Base-by-base conservation (phyloP, 64 coral and sea anemone genomes). In the Montipora sp. region DNA sequence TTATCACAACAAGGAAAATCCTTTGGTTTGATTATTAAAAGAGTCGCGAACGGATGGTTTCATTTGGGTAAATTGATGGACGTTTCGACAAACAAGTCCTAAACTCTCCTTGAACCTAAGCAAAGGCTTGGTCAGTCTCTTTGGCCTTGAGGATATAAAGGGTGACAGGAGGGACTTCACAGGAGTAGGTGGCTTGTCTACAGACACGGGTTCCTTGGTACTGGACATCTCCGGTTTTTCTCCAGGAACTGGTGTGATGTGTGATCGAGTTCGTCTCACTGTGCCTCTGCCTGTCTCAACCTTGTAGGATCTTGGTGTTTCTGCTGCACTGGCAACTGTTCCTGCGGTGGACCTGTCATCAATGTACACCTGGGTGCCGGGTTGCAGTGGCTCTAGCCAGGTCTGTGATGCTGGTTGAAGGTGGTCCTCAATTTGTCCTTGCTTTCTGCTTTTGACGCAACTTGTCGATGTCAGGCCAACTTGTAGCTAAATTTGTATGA, bases 251-350 rank as follows among this genome's bases (percentile, higher is more conserved):
- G 23, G 23, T 24, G 23, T 24, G 23, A 93, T 58, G 43, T 93
- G 83, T 48, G 46, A 5, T 20, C 59, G 91, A 67, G 87, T 88
- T 61, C 91, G 55, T 70, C 83, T 79, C 45, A 91, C 45, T 5
- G 43, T 81, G 20, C 66, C 48, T 1, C 18, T 83, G 21, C 74
- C 69, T 47, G 92, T 93, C 49, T 93, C 45, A n/a, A 93, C 49
- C 8, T 59, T 8, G 76, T 93, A 93, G 6, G 83, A 93, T n/a
- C 92, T 44, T 7, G 86, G 85, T 71, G 76, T 89, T 73, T 89
- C 61, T 68, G 87, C 77, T 74, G 60, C 80, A 14, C 59, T 19
- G 0, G 55, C 51, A 44, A 53, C 55, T 36, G 75, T 48, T 47
- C 50, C 13, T 24, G 23, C 23, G 0, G 23, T 24, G 23, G 23